These are phyloP conservation scores for Yoshiicerus persimilis DNA, from an alignment of 1,140 invertebrate species.

Conservation along the genomic window DNA sequence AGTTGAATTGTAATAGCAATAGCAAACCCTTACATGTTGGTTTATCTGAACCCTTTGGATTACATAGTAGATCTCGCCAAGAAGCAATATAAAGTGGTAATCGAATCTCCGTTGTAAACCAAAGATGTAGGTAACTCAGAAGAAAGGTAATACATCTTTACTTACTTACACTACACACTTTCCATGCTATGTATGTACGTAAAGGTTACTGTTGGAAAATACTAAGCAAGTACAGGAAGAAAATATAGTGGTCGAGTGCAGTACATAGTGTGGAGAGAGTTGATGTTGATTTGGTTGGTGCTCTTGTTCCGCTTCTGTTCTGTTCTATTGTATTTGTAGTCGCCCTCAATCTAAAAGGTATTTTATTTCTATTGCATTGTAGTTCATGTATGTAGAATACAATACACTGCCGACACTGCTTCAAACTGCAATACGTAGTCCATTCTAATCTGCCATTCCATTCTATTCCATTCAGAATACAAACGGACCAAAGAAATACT, in stretches of 20 bases:
- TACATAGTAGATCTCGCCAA: neutral
- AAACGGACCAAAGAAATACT: neutral
- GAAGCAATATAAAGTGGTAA: constrained; percentile 10
- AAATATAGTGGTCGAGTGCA: neutral
- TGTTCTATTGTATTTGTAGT: neutral
- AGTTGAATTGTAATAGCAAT: neutral
- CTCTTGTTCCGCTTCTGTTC: neutral
- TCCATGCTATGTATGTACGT: neutral
- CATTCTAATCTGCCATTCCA: neutral
- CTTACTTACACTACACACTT: too few species aligned
- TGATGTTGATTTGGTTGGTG: too few species aligned
- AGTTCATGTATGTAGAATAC: neutral
- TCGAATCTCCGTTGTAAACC: neutral
- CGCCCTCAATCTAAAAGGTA: neutral
- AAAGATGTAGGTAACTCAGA: neutral
- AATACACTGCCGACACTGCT: neutral
- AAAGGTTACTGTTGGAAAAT: neutral
- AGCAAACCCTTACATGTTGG: neutral
- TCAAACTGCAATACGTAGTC: neutral
- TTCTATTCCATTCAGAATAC: neutral
- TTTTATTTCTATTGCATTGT: neutral
- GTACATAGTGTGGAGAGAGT: too few species aligned
- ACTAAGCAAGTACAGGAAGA: too few species aligned
- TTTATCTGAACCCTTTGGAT: neutral
- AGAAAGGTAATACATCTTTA: neutral